Evolutionary conservation across 2,797 vertebrate genomes (phyloP).

Genomic region (Dipus sagitta): DNA sequence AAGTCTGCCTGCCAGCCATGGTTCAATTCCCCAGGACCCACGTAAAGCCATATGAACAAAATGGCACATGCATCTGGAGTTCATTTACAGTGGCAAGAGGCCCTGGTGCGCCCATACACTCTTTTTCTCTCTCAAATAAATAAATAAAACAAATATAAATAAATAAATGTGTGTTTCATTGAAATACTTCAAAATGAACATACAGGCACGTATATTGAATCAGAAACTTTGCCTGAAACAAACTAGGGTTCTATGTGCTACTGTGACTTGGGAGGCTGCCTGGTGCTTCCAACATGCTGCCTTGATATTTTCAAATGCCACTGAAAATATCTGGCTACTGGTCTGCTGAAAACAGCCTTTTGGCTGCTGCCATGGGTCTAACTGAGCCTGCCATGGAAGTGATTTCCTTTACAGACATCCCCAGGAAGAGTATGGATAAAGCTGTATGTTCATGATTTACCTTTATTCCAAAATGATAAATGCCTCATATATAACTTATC

Average conservation of each 20-base stretch:
- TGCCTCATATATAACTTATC: constrained; percentile 16
- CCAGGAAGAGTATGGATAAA: background rate
- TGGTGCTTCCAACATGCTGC: constrained; percentile 8
- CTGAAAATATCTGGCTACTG: background rate
- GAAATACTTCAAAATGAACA: constrained; percentile 34
- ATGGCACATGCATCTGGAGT: no score
- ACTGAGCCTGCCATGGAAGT: background rate
- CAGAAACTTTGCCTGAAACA: constrained; percentile 18
- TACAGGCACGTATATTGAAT: background rate
- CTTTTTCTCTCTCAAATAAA: no score
- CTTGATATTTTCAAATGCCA: background rate
- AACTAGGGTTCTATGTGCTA: background rate
- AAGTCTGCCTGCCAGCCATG: no score
- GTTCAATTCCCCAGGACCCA: no score
- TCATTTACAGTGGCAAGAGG: no score
- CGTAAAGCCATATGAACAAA: no score
- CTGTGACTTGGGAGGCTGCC: background rate
- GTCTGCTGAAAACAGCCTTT: background rate
- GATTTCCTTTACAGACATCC: background rate
- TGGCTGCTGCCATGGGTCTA: background rate
- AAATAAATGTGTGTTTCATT: background rate
- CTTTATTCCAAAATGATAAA: constrained; percentile 9
- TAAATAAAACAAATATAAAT: no score
- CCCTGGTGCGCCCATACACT: no score
- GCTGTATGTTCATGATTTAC: background rate